phyloP scores from a whole-genome alignment of 2,888 invertebrate species.

The Drosophila picticornis region DNA sequence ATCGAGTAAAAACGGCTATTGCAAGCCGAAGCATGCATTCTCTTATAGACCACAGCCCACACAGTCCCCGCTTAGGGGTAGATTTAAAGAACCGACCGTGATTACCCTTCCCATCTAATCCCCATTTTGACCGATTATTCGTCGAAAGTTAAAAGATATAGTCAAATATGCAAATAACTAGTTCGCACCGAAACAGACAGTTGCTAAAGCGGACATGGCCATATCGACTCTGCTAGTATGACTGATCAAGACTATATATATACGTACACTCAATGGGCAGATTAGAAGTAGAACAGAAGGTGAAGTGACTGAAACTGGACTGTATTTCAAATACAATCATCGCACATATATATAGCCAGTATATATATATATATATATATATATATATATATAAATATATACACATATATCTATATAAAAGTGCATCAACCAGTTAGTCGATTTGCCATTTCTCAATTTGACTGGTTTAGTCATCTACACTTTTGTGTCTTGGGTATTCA shows the following conservation, averaged over 20 bases:
- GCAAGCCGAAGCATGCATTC: background rate
- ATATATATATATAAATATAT: background rate
- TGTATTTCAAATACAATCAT: background rate
- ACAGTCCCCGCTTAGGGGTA: background rate
- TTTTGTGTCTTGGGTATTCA: background rate
- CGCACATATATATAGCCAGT: background rate
- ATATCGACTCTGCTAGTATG: background rate
- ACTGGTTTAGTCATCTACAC: background rate
- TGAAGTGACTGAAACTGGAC: conserved; percentile 8
- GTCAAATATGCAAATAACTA: background rate
- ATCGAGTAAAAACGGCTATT: background rate
- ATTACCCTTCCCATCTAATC: background rate
- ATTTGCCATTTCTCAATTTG: background rate
- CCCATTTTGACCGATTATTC: background rate
- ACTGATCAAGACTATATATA: background rate
- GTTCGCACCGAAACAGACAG: background rate
- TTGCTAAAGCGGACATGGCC: background rate
- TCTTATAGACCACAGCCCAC: background rate
- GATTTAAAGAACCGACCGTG: background rate
- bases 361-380: background rate
- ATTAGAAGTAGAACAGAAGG: background rate
- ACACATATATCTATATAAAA: background rate
- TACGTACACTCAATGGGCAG: background rate
- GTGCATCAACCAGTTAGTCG: background rate
- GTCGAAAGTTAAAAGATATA: background rate